Conservation (phyloP, 2,797 vertebrate species). For the Lacerta agilis region DNA sequence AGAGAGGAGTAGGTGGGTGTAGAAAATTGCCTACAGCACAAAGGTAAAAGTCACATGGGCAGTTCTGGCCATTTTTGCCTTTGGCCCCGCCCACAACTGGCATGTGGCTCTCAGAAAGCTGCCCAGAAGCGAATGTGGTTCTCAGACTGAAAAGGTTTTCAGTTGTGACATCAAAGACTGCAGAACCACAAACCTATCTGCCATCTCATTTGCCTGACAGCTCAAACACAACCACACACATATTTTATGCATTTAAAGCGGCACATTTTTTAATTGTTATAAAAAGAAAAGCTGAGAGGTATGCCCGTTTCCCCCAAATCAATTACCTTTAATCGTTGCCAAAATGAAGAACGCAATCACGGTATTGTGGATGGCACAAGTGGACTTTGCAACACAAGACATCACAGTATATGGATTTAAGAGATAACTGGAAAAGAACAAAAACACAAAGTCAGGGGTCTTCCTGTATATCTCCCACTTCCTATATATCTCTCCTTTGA, state of each 20-base stretch:
- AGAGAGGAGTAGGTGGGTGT: no score
- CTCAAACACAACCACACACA: not conserved
- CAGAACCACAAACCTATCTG: not conserved
- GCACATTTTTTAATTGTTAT: not conserved
- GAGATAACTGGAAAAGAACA: slow-evolving; percentile 87
- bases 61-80: no score
- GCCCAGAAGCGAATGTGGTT: no score
- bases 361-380: slow-evolving; percentile 93
- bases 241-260: not conserved
- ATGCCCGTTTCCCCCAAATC: not conserved
- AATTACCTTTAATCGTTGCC: slow-evolving; percentile 90
- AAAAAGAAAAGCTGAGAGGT: not conserved
- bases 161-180: not conserved
- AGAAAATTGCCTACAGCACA: no score
- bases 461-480: not conserved
- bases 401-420: slow-evolving; percentile 96
- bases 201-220: not conserved
- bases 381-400: slow-evolving; percentile 97
- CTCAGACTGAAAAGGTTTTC: not conserved
- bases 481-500: not conserved
- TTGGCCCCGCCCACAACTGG: no score
- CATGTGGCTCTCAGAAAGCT: no score
- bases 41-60: no score
- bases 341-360: slow-evolving; percentile 92
- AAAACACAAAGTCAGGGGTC: not conserved